Base-by-base conservation (phyloP, 2,797 vertebrate species). In the Austrolebias charrua region DNA sequence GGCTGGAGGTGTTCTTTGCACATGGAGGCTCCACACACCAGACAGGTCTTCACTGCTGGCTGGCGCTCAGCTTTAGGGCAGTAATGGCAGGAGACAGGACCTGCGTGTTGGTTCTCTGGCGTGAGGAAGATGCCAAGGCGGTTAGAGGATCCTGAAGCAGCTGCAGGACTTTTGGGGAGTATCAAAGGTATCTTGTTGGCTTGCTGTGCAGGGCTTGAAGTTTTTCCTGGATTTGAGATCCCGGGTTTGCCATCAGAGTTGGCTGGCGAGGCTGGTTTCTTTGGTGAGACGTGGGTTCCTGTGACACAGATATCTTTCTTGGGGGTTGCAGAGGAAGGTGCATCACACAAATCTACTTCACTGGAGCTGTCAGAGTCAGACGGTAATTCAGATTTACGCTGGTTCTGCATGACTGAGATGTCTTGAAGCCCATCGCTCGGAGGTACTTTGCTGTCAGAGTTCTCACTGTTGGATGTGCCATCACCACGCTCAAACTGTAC, bases 11-110 rank as follows among this genome's bases (percentile, higher is more conserved):
- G 93, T 18, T 93, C 87, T 0, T 69, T 4, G 57, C 93, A 94
- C 93, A 94, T 94, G 46, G 93, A 94, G 5, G 93, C 93, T 1
- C 91, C 92, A 1, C 93, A 94, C 68, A 92, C 89, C 69, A 94
- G 86, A 35, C 93, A 94, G 55, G 93, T 94, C 82, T 93, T 94
- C 28, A 94, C 89, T 0, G 93, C 93, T 0, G 52, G 10, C 77
- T 86, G 86, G 58, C 10, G 81, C 0, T 59, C 57, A 1, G 40
- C 28, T 67, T 79, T 76, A 24, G 87, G 86, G 75, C 93, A 94
- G 62, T 93, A 94, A 71, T 93, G 86, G 71, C 93, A 94, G 8
- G 71, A 65, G 14, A 93, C 77, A 0, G 80, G 73, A 13, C 43
- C 13, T 18, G 14, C 1, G 2, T 15, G 60, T 42, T 46, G 75